Evolutionary conservation across 2,797 vertebrate species (phyloP), one percentile per base, ranked within the genome.

Genomic region (Aythya fuligula): DNA sequence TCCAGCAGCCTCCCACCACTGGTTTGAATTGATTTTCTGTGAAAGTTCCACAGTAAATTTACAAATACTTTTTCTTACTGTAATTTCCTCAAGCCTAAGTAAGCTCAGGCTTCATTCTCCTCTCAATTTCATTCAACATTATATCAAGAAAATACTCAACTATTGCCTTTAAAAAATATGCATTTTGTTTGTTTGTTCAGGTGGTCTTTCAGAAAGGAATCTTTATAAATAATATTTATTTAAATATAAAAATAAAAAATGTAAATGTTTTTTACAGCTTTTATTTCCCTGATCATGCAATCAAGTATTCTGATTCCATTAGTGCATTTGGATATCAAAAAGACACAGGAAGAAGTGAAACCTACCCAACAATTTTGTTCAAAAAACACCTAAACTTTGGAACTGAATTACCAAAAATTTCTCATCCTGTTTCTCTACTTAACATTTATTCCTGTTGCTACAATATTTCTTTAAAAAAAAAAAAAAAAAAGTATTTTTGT

Each of bases 61-160:
- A 20, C 11, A n/a, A 6, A 30, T 56, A 13, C 10, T 78, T 82
- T 61, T 72, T 82, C 13, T 80, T 41, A 47, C 30, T 79, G 17
- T 69, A 17, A 80, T 77, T 83, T 88, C 30, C 45, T 83, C 49
- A 89, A 77, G 16, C 34, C 45, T 83, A 77, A 85, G 61, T 54
- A 83, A 71, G 45, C 10, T 83, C 39, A 69, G 41, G 5, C 6
- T 13, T 89, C 56, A 54, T 32, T 71, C 25, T 72, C 62, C 57
- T 61, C 21, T 45, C 24, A 39, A 25, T 80, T 91, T 80, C 41
- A 75, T 9, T 45, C 8, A 13, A 9, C 6, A 14, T n/a, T 75
- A 54, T 62, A 72, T 70, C 73, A 93, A 61, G 53, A 77, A 82
- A 87, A 90, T 69, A 89, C 2, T 78, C 28, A 81, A 58, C n/a